These are phyloP conservation scores for Zoanthus sansibaricus DNA, from an alignment of 92 coral and sea anemone genomes.

Conservation along the genomic window DNA sequence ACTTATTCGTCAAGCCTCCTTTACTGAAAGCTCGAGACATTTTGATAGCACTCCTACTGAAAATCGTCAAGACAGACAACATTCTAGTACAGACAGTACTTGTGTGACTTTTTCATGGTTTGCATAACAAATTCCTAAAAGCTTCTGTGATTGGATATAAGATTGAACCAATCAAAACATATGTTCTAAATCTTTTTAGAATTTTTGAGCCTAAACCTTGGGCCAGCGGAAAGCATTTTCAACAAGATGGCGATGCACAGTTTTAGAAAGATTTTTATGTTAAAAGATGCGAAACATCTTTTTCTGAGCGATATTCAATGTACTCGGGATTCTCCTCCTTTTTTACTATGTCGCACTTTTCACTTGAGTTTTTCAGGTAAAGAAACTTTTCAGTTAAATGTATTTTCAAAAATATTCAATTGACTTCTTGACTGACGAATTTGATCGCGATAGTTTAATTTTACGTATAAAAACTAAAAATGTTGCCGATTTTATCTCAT, in stretches of 20 bases:
- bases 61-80: background rate
- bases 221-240: constrained; percentile 19
- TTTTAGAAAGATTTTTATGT: background rate
- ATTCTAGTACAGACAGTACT: background rate
- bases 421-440: no score
- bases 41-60: constrained; percentile 4
- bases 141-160: background rate
- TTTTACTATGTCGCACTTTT: constrained; percentile 18
- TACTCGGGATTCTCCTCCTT: constrained; percentile 4
- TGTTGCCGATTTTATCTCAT: no score
- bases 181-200: background rate
- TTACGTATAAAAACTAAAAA: no score
- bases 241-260: constrained; percentile 39
- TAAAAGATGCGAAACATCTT: background rate
- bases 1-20: constrained; percentile 55
- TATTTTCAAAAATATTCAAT: no score
- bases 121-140: background rate
- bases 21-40: constrained; percentile 51
- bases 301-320: background rate
- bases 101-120: no score
- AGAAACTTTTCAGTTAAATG: background rate
- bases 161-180: constrained; percentile 15
- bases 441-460: no score
- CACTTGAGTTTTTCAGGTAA: constrained; percentile 55
- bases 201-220: background rate